These are phyloP conservation scores for Oryzias javanicus DNA, from an alignment of 2,113 vertebrate species.

Conservation along the genomic window DNA sequence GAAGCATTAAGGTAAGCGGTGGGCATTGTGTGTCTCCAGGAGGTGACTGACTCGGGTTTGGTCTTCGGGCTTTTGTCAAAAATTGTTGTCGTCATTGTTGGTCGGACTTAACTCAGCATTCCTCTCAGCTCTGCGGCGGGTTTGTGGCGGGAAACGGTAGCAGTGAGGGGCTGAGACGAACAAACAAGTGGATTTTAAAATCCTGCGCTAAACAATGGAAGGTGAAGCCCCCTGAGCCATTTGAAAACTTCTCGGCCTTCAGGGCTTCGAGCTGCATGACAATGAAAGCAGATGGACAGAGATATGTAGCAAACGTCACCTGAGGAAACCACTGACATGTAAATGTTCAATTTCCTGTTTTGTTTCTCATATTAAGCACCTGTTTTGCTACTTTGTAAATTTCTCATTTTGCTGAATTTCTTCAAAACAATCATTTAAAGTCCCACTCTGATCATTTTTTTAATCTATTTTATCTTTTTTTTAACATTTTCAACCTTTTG, in stretches of 20 bases:
- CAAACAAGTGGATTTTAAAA: slow-evolving; percentile 51
- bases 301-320: slow-evolving; percentile 8
- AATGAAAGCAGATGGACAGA: slow-evolving; percentile 44
- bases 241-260: slow-evolving; percentile 33
- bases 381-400: too few relatives aligned
- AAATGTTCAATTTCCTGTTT: not conserved
- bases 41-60: slow-evolving; percentile 59
- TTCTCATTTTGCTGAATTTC: too few relatives aligned
- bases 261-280: slow-evolving; percentile 54
- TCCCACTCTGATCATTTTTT: too few relatives aligned
- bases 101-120: slow-evolving; percentile 62
- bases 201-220: slow-evolving; percentile 64
- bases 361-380: slow-evolving; percentile 1
- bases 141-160: slow-evolving; percentile 40
- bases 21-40: slow-evolving; percentile 71
- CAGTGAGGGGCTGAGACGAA: slow-evolving; percentile 38
- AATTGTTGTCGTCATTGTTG: slow-evolving; percentile 77
- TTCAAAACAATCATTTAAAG: too few relatives aligned
- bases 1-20: slow-evolving; percentile 45
- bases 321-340: slow-evolving; percentile 1
- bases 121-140: slow-evolving; percentile 42
- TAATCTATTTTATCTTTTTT: too few relatives aligned
- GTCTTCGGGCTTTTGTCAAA: slow-evolving; percentile 61
- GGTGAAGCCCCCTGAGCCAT: slow-evolving; percentile 43
- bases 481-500: too few relatives aligned